A percentile compares a stretch with the other conserved stretches of the same genome.
These are phyloP conservation scores for Margaritifera margaritifera DNA, from an alignment of 2,888 invertebrate species.

Conservation along the genomic window DNA sequence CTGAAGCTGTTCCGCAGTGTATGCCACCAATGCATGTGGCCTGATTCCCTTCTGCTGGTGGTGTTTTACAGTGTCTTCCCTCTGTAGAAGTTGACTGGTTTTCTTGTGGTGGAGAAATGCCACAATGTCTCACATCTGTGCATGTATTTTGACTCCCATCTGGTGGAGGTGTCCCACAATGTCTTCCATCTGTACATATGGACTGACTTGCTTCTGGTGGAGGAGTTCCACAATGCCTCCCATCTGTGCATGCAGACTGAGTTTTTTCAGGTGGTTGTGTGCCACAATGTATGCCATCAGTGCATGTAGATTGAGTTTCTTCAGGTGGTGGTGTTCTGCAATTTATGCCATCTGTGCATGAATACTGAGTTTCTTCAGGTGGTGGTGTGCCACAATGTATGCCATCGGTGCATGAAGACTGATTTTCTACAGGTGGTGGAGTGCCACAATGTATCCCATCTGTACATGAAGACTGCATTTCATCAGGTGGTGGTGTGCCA, in stretches of 20 bases:
- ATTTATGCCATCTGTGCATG: conserved; percentile 14
- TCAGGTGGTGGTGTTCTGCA: conserved; percentile 18
- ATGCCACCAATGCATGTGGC: conserved; percentile 30
- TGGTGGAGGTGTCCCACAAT: conserved; percentile 42
- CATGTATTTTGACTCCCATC: too few relatives aligned
- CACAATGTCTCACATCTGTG: conserved; percentile 39
- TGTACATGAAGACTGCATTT: conserved; percentile 15
- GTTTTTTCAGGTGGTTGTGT: conserved; percentile 17
- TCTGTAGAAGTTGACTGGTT: background rate
- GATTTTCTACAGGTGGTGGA: conserved; percentile 20
- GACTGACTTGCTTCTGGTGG: conserved; percentile 9
- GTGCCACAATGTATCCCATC: conserved; percentile 33
- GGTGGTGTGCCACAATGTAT: conserved; percentile 35
- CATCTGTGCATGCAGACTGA: conserved; percentile 23
- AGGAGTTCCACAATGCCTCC: conserved; percentile 38
- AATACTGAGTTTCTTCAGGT: conserved; percentile 15
- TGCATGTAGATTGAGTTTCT: conserved; percentile 9
- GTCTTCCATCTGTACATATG: conserved; percentile 32
- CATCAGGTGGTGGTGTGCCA: conserved; percentile 30
- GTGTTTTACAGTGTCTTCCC: conserved; percentile 10
- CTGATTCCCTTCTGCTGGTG: background rate
- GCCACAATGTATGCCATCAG: conserved; percentile 35
- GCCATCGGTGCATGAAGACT: conserved; percentile 21
- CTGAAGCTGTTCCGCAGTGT: conserved; percentile 34
- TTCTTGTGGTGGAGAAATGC: conserved; percentile 30